Conservation (phyloP, 2,888 invertebrate species). For the Megalurothrips usitatus region DNA sequence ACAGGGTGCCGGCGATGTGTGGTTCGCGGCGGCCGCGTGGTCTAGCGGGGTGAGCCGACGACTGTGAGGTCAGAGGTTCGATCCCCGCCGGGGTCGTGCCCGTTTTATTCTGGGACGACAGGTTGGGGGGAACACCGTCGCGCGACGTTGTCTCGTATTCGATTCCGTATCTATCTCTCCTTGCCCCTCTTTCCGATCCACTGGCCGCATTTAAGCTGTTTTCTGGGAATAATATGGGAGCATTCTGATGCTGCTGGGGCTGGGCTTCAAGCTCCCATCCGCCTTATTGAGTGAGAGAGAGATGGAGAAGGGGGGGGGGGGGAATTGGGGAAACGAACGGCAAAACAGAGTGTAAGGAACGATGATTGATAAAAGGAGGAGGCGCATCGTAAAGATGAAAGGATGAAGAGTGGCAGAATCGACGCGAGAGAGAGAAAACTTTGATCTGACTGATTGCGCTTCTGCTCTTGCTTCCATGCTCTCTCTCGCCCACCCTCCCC, state of each 20-base stretch:
- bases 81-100: no score
- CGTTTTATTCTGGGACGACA: no score
- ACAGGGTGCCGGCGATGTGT: no score
- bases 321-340: not conserved
- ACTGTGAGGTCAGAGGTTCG: no score
- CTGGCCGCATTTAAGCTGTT: not conserved
- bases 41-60: no score
- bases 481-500: not conserved
- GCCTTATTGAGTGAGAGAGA: not conserved
- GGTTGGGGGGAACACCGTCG: no score
- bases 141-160: not conserved
- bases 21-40: no score
- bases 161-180: not conserved
- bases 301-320: not conserved
- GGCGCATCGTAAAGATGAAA: not conserved
- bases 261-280: not conserved
- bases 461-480: not conserved
- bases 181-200: not conserved
- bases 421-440: not conserved
- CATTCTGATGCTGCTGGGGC: no score
- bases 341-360: not conserved
- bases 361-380: not conserved
- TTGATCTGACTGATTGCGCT: slow-evolving; percentile 16
- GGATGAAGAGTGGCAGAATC: not conserved
- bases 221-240: no score